Percentiles rank a stretch among this genome's conserved stretches.
phyloP scores from a whole-genome alignment of 2,888 invertebrate species.

The Nomada hirtipes region DNA sequence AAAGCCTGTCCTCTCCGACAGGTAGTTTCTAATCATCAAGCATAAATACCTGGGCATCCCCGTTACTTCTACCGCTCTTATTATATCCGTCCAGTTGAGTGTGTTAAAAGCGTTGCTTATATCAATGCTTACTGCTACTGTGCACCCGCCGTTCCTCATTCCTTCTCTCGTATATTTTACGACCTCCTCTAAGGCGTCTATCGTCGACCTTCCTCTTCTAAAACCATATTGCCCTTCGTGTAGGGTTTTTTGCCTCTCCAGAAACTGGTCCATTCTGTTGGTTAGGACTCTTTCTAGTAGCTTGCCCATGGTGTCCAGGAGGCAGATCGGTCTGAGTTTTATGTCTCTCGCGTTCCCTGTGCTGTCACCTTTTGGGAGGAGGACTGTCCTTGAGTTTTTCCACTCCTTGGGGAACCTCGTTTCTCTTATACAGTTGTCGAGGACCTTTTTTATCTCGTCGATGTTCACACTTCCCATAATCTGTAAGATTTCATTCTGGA shows the following conservation, averaged over 20 bases:
- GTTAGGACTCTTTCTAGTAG: neutral
- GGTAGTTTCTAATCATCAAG: no score
- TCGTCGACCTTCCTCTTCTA: neutral
- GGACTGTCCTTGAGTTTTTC: neutral
- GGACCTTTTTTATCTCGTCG: no score
- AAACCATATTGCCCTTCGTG: neutral
- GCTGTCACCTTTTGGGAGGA: neutral
- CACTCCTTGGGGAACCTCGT: neutral
- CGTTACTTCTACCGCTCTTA: no score
- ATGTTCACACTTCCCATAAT: no score
- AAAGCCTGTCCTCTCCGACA: no score
- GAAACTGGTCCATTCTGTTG: neutral
- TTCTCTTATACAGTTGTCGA: no score
- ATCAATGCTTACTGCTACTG: neutral
- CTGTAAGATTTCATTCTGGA: no score
- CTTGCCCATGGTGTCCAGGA: slow-evolving; percentile 8
- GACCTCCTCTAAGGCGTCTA: neutral
- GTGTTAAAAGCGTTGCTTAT: slow-evolving; percentile 21
- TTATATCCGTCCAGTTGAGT: neutral
- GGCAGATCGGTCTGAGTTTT: slow-evolving; percentile 14
- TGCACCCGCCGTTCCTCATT: no score
- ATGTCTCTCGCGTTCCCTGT: neutral
- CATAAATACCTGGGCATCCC: no score
- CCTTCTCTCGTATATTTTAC: no score
- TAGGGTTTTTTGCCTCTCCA: neutral